Base-by-base conservation (phyloP, 2,888 invertebrate genomes). In the Tuta absoluta region DNA sequence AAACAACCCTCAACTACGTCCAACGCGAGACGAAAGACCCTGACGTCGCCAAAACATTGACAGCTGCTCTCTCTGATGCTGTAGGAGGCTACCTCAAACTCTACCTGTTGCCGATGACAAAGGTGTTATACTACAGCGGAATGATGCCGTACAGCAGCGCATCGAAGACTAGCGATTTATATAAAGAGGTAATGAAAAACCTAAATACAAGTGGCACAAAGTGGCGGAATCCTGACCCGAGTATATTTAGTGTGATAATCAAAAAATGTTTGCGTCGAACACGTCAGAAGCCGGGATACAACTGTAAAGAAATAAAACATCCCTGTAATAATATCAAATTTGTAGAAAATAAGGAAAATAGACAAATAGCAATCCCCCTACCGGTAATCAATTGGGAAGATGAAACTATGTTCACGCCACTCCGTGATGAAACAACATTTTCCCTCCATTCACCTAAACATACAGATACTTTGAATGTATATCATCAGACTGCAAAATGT, bases 101-200 rank as follows among this genome's bases (percentile, higher is more conserved):
- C 57, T 93, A 93, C 77, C 86, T 93, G 11, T 74, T 95, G 12
- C 95, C 95, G 0, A 78, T 93, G 0, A 92, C 93, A 0, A 93
- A 93, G 72, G 87, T 92, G 58, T 91, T 93, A 0, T 95, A 91
- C 80, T 95, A 95, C 69, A 93, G 93, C 5, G 95, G 95, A 0
- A 88, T 90, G 12, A 83, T 94, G 0, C 87, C 92, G 49, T 93
- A 92, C 75, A 79, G 86, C 0, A 92, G 92, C 58, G 92, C 93
- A 23, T 75, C 89, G n/a, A 93, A 91, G 72, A 75, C 94, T 0
- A 91, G 91, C 67, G 82, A 92, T 53, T 86, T 94, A 8, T 93
- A 93, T 71, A 89, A 93, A 1, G 92, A 94, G 68, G 75, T 95
- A 10, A 94, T 93, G 74, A 81, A 77, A 63, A 93, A 91, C 70